Evolutionary conservation across 2,888 invertebrate genomes (phyloP), one percentile per base, ranked within the genome.

Genomic region (Ectropis crepuscularia): DNA sequence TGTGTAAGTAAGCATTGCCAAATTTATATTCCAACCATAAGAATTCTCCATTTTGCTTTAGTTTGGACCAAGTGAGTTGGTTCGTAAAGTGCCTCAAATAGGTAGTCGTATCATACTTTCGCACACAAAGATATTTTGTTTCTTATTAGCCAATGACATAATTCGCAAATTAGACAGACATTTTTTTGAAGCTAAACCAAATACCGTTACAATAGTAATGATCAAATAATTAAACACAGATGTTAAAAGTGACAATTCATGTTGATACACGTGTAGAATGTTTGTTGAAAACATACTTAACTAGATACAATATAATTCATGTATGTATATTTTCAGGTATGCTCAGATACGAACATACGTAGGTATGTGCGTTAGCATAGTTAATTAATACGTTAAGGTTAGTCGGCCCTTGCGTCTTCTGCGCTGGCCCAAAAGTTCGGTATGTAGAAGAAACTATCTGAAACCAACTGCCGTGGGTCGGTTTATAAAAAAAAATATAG

Each of bases 191-290:
- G 10, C 6, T 4, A 41, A 50, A 50, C 16, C 10, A 51, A 50
- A 50, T n/a, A 51, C 6, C 41, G 4, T 51, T 10, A 42, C 28
- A 50, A 41, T 38, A 12, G 12, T 50, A 39, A 10, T 39, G 39
- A 39, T 51, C 16, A 51, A 41, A 51, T 16, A 51, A 39, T 50
- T 12, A 39, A 50, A 50, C 49, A 49, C 51, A 51, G 41, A 10
- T 51, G 51, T 51, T 50, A 47, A 51, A 51, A 51, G 10, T 16
- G 9, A 41, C 10, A 16, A 16, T 16, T n/a, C 39, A 42, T 51
- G 41, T 51, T 51, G 51, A 42, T 28, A 51, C 51, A 51, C 51
- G 51, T 51, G 51, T 10, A 41, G 8, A 43, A n/a, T 16, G 43
- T 7, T 5, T 51, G 39, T 12, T 8, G 41, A 28, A 41, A 10